Base-by-base conservation (phyloP, 1,140 invertebrate genomes). In the Bombus superbus region DNA sequence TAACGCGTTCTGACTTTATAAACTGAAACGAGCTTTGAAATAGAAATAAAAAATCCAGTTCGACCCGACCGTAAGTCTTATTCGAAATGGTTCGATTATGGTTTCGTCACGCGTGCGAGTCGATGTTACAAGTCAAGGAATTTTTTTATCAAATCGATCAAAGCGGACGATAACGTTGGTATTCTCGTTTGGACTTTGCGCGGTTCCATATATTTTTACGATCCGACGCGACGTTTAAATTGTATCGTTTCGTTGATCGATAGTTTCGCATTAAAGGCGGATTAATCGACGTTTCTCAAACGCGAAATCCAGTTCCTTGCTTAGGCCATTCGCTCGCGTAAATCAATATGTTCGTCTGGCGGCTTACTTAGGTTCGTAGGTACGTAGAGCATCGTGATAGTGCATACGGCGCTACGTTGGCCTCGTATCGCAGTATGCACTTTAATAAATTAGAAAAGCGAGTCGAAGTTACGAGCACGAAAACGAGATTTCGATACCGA, bases 271-370 rank as follows among this genome's bases (percentile, higher is more conserved):
- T 22, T 40, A 42, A 40, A 38, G 8, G 35, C 22, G 25, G 25
- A 72, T 53, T 32, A 13, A n/a, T n/a, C 59, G 25, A 69, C 44
- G 28, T 68, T 42, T 83, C 9, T 25, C 35, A 53, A 76, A 40
- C 73, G 42, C 62, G 73, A 77, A 32, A 83, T 83, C 28, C 42
- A 38, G 15, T 75, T 66, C 2, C 28, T 62, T 1, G 42, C 10
- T 10, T 35, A n/a, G 13, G 59, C 69, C 32, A 38, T 75, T 47
- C 81, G 57, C 25, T 66, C 35, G 0, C 18, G 72, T 40, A 53
- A 76, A 83, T 83, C 81, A 35, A 83, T 83, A 83, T 68, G 44
- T n/a, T 66, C 72, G 81, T 75, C 81, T 66, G 72, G 44, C 62
- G 59, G 47, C 62, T 83, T 74, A 32, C 71, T 81, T 81, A 40